Evolutionary conservation across 2,797 vertebrate species (phyloP), one percentile per base, ranked within the genome.

Genomic region (Amniataba percoides): DNA sequence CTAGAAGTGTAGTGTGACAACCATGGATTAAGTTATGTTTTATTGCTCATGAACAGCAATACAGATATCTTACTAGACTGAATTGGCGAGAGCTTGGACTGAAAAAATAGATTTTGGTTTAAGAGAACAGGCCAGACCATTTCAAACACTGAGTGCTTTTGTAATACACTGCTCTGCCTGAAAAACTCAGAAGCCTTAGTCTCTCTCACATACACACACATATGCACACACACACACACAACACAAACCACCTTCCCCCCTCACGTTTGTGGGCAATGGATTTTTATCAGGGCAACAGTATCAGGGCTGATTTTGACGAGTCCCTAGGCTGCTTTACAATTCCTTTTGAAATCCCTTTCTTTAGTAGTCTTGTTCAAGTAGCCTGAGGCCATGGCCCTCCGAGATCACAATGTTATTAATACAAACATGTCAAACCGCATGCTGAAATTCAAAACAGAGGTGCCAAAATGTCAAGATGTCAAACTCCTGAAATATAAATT

Each of bases 321-420:
- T 95, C 95, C 95, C 95, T 88, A 53, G 86, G 93, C 95, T 96
- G 93, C 94, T 96, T 93, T 94, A 82, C 86, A 74, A 96, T 95
- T 96, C 95, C 95, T 95, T 96, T 96, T 95, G 95, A 96, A 95
- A 95, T 93, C 91, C 88, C 85, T 95, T 96, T 94, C 94, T 95
- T 94, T 94, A 93, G 93, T 93, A 94, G 93, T 94, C 93, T 94
- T 95, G 93, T 94, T 95, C 91, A 92, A 92, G 93, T 93, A 94
- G 95, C 95, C 95, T 45, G 89, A 90, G 95, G 95, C 92, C 90
- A 94, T 92, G 93, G 95, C 95, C 95, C 95, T 95, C 93, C 80
- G 95, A 95, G 95, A 95, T 95, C 94, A 95, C 93, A 96, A 89
- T 95, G 93, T 95, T 95, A 95, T 95, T 95, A 95, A 96, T 94